A percentile compares a stretch with the other conserved stretches of the same genome.
These are phyloP conservation scores for Thinocorus orbignyianus DNA, from an alignment of 2,113 vertebrate genomes.

Conservation along the genomic window DNA sequence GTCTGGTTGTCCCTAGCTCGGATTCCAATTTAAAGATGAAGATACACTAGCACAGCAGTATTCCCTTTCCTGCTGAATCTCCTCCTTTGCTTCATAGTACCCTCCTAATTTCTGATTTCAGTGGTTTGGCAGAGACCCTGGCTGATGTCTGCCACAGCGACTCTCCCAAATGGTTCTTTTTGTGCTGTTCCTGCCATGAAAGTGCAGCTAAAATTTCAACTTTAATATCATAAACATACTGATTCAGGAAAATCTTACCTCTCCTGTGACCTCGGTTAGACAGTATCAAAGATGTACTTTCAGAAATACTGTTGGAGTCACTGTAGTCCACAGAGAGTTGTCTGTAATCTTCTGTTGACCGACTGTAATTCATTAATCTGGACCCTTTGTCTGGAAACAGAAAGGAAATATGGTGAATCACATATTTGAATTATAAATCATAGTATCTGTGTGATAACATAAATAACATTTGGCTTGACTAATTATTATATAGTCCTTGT, in stretches of 20 bases:
- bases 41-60: background rate
- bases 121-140: background rate
- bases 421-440: background rate
- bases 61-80: background rate
- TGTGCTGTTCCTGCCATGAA: background rate
- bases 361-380: conserved; percentile 59
- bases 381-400: conserved; percentile 38
- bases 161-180: background rate
- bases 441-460: background rate
- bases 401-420: background rate
- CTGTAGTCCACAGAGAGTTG: conserved; percentile 48
- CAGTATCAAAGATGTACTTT: conserved; percentile 45
- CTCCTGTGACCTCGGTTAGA: conserved; percentile 34
- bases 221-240: background rate
- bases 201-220: background rate
- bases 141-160: background rate
- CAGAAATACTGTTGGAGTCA: conserved; percentile 62
- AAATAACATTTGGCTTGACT: background rate
- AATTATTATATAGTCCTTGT: background rate
- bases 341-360: conserved; percentile 60
- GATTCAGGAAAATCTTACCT: conserved; percentile 2
- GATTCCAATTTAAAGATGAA: background rate
- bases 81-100: background rate
- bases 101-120: background rate
- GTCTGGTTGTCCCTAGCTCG: background rate